Conservation (phyloP, 2,113 vertebrate species). For the Lagopus leucura region DNA sequence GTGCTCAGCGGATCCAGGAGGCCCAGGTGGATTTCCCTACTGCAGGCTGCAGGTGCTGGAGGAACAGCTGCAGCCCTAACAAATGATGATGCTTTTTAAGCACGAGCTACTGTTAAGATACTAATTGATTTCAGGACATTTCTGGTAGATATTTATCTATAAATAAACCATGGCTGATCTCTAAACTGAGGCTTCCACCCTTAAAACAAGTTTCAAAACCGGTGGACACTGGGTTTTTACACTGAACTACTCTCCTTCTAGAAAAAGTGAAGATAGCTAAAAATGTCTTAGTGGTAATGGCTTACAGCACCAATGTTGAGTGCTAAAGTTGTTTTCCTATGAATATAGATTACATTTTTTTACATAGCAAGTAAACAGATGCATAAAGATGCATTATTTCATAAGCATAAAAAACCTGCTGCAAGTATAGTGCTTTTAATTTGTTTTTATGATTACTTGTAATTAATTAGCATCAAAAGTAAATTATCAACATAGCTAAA, state of each 20-base stretch:
- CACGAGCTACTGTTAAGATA: not conserved
- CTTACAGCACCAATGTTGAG: slow-evolving; percentile 35
- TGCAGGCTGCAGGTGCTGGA: not conserved
- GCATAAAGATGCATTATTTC: slow-evolving; percentile 79
- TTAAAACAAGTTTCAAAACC: too few relatives aligned
- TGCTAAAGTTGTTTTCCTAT: slow-evolving; percentile 66
- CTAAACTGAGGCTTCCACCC: not conserved
- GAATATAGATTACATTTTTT: slow-evolving; percentile 75
- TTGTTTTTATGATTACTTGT: slow-evolving; percentile 80
- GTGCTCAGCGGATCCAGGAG: rapidly evolving
- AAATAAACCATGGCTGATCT: rapidly evolving
- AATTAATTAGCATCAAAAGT: slow-evolving; percentile 82
- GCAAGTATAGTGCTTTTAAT: slow-evolving; percentile 75
- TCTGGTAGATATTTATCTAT: not conserved
- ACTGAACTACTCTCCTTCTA: not conserved
- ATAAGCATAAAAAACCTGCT: slow-evolving; percentile 68
- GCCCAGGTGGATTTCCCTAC: rapidly evolving
- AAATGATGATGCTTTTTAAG: rapidly evolving
- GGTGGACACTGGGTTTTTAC: not conserved
- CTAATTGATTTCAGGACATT: not conserved
- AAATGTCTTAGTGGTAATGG: slow-evolving; percentile 1
- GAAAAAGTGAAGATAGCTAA: not conserved
- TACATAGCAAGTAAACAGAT: slow-evolving; percentile 75
- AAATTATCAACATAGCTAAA: slow-evolving; percentile 72
- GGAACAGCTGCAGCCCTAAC: not conserved